These are phyloP conservation scores for Ecdyonurus torrentis DNA, from an alignment of 2,888 invertebrate species.

Conservation along the genomic window DNA sequence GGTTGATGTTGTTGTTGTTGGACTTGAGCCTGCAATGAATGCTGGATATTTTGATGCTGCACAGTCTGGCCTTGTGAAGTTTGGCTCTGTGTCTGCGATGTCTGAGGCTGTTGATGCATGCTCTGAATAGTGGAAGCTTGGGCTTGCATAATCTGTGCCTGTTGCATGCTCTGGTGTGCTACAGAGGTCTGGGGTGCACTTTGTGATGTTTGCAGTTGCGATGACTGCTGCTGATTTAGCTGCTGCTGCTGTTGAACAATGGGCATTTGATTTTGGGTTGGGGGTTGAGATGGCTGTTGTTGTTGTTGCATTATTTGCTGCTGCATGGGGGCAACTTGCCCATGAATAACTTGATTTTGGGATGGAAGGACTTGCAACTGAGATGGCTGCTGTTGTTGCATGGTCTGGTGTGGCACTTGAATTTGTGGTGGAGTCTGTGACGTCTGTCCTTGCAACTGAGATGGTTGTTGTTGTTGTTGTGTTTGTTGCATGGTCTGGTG, in stretches of 20 bases:
- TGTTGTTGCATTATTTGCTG: not conserved
- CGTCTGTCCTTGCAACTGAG: not conserved
- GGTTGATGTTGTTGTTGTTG: too few relatives aligned
- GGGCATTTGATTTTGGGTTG: not conserved
- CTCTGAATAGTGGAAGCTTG: too few relatives aligned
- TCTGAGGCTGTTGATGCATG: not conserved
- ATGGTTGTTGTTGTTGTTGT: slow-evolving; percentile 32
- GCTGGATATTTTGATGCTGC: too few relatives aligned
- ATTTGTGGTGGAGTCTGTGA: not conserved
- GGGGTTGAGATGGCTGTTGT: not conserved
- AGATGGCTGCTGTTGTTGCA: slow-evolving; percentile 28
- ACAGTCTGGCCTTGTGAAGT: too few relatives aligned
- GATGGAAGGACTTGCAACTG: slow-evolving; percentile 7
- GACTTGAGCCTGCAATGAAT: too few relatives aligned
- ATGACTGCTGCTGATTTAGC: slow-evolving; percentile 12
- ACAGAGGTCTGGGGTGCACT: too few relatives aligned
- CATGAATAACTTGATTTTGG: not conserved
- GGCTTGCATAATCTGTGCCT: too few relatives aligned
- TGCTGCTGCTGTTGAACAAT: slow-evolving; percentile 8
- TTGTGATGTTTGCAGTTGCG: too few relatives aligned
- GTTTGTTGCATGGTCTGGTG: too few relatives aligned
- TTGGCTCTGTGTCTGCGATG: too few relatives aligned
- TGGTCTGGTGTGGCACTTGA: slow-evolving; percentile 20
- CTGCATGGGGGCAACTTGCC: not conserved
- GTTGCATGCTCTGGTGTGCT: too few relatives aligned